These are phyloP conservation scores for Climacteris rufus DNA, from an alignment of 2,113 vertebrate genomes.

Conservation along the genomic window DNA sequence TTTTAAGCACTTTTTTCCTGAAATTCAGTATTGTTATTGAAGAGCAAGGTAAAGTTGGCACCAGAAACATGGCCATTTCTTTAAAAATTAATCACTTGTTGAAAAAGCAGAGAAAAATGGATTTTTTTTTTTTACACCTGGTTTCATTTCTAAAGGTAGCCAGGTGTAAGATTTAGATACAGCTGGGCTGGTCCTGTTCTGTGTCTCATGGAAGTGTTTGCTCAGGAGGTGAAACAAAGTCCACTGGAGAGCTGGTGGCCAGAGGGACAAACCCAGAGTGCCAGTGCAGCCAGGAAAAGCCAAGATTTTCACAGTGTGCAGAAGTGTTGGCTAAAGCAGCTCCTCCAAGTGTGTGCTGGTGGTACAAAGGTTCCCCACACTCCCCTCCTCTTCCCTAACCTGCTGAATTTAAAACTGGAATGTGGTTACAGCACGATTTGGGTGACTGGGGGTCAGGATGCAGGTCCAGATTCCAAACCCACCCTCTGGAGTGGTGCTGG, in stretches of 20 bases:
- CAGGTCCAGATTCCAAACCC: not conserved
- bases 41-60: not conserved
- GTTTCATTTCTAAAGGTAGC: not conserved
- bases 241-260: not conserved
- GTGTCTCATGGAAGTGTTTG: not conserved
- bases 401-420: not conserved
- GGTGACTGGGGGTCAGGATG: not conserved
- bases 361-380: not conserved
- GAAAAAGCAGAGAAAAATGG: not conserved
- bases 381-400: not conserved
- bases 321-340: not conserved
- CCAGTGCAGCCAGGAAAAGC: not conserved
- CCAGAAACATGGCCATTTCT: not conserved
- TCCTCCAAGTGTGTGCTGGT: not conserved
- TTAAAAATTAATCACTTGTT: not conserved
- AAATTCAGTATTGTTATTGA: rapidly evolving
- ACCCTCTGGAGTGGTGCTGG: rapidly evolving
- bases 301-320: not conserved
- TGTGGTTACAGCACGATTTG: rapidly evolving
- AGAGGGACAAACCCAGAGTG: not conserved
- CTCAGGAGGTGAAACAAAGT: slow-evolving; percentile 24
- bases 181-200: not conserved
- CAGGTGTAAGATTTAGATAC: not conserved
- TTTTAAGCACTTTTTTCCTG: not conserved
- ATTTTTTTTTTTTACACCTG: not conserved